phyloP scores from a whole-genome alignment of 2,113 vertebrate species.

The Gymnocephalus cernua region DNA sequence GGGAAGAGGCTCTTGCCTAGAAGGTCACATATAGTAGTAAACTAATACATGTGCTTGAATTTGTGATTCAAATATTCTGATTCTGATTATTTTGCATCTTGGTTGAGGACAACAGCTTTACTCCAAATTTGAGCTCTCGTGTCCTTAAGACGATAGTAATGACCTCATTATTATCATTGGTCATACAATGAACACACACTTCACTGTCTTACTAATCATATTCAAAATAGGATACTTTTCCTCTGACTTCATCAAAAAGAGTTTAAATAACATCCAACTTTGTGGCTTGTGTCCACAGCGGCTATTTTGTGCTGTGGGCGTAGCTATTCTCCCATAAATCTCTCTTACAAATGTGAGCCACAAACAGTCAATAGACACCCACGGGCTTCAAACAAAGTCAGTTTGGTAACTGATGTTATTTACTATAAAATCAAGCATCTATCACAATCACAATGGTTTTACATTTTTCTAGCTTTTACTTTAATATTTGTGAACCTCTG shows the following conservation, averaged over 20 bases:
- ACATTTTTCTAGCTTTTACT: constrained; percentile 7
- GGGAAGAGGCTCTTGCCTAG: not conserved
- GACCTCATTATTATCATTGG: too few relatives aligned
- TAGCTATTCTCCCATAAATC: constrained; percentile 52
- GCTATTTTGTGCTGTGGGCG: constrained; percentile 31
- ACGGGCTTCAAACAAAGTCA: constrained; percentile 40
- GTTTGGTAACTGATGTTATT: constrained; percentile 44
- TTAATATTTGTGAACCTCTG: constrained; percentile 7
- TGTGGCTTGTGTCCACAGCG: constrained; percentile 21
- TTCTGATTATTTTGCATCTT: not conserved
- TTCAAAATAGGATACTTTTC: not conserved
- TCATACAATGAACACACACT: too few relatives aligned
- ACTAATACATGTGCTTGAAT: constrained; percentile 7
- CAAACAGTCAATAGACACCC: constrained; percentile 43
- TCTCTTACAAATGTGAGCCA: constrained; percentile 50
- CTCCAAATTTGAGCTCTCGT: not conserved
- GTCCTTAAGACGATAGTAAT: too few relatives aligned
- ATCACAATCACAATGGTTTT: constrained; percentile 26
- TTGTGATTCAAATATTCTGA: not conserved
- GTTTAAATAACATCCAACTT: constrained; percentile 22
- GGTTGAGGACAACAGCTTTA: not conserved
- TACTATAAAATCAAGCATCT: constrained; percentile 38
- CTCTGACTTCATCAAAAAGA: constrained; percentile 36
- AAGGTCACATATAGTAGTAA: not conserved
- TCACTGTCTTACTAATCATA: too few relatives aligned